A percentile compares a stretch with the other conserved stretches of the same genome.
phyloP scores from a whole-genome alignment of 2,888 invertebrate genomes.

The Tinea semifulvella region DNA sequence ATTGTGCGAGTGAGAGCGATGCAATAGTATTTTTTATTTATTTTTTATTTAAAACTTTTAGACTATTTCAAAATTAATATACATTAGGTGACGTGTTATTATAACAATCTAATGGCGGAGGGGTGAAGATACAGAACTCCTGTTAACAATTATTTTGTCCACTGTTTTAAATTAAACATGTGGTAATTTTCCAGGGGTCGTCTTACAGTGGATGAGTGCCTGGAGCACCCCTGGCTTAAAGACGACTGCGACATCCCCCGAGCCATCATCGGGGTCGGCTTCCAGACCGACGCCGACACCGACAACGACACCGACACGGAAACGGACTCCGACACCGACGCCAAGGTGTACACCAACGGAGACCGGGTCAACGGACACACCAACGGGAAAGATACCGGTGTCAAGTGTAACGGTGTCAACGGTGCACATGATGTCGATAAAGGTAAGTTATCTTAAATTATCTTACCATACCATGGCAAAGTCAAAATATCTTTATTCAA shows the following conservation, averaged over 20 bases:
- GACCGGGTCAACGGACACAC: conserved; percentile 17
- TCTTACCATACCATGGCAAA: no score
- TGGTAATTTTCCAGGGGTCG: conserved; percentile 76
- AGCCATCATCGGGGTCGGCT: conserved; percentile 53
- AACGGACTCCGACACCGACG: conserved; percentile 23
- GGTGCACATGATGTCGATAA: conserved; percentile 43
- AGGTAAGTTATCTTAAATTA: conserved; percentile 30
- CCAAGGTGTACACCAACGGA: conserved; percentile 13
- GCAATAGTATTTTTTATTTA: no score
- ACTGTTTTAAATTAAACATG: no score
- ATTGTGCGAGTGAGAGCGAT: no score
- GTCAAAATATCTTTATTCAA: no score
- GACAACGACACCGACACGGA: conserved; percentile 32
- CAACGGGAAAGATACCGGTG: conserved; percentile 17
- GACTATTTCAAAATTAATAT: no score
- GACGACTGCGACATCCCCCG: conserved; percentile 66
- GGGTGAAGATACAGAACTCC: no score
- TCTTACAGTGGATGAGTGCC: conserved; percentile 87
- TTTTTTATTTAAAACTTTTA: no score
- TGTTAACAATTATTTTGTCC: no score
- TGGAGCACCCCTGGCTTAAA: conserved; percentile 90
- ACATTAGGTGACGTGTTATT: no score
- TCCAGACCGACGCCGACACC: conserved; percentile 35
- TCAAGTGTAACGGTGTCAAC: conserved; percentile 25
- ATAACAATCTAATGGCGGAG: no score